Evolutionary conservation across 2,113 vertebrate genomes (phyloP).

Genomic region (Coregonus clupeaformis): DNA sequence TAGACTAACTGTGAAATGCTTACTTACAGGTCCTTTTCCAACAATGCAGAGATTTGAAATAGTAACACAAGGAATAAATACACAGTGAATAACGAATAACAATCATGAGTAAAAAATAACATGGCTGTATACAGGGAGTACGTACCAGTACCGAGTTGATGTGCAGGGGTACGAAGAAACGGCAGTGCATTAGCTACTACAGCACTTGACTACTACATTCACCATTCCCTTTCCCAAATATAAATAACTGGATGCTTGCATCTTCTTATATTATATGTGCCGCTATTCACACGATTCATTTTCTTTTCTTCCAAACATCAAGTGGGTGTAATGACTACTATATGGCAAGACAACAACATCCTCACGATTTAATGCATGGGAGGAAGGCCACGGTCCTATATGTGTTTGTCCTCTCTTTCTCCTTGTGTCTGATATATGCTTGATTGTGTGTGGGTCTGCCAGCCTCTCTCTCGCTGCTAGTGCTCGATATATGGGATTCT

Average conservation of each 20-base stretch:
- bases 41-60: too few relatives aligned
- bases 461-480: constrained; percentile 17
- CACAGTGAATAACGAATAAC: too few relatives aligned
- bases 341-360: neutral
- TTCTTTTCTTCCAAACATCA: neutral
- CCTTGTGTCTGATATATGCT: constrained; percentile 12
- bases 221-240: neutral
- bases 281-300: neutral
- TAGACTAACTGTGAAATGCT: too few relatives aligned
- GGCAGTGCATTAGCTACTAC: neutral
- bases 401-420: neutral
- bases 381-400: neutral
- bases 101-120: too few relatives aligned
- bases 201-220: neutral
- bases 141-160: too few relatives aligned
- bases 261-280: neutral
- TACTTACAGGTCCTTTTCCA: too few relatives aligned
- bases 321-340: too few relatives aligned
- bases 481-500: constrained; percentile 45
- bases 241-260: too few relatives aligned
- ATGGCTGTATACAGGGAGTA: too few relatives aligned
- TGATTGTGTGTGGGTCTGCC: constrained; percentile 38
- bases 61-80: too few relatives aligned
- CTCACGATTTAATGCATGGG: neutral
- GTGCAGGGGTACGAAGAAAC: too few relatives aligned